phyloP scores from a whole-genome alignment of 1,140 invertebrate genomes.

The Saxidomus purpurata region DNA sequence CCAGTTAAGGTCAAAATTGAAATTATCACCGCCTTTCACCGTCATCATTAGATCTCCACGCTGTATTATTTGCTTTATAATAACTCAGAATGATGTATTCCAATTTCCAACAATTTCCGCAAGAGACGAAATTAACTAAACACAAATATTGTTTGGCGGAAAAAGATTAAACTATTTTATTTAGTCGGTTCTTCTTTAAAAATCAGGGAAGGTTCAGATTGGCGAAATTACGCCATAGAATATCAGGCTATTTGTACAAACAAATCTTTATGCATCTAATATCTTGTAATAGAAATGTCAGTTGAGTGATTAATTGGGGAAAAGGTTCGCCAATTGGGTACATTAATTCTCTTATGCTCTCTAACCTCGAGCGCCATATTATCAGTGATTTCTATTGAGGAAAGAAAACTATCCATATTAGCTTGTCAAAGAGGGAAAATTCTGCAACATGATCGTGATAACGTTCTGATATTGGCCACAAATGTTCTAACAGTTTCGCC shows the following conservation, averaged over 20 bases:
- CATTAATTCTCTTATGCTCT: slow-evolving; percentile 66
- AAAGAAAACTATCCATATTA: slow-evolving; percentile 52
- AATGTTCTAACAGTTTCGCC: neutral
- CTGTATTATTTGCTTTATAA: slow-evolving; percentile 70
- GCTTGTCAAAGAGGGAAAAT: slow-evolving; percentile 45
- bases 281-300: slow-evolving; percentile 69
- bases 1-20: slow-evolving; percentile 64
- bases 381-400: slow-evolving; percentile 60
- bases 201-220: slow-evolving; percentile 62
- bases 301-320: slow-evolving; percentile 65
- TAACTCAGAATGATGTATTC: slow-evolving; percentile 63
- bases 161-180: slow-evolving; percentile 68
- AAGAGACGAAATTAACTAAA: slow-evolving; percentile 64
- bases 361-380: slow-evolving; percentile 59
- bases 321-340: slow-evolving; percentile 68
- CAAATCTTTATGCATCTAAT: slow-evolving; percentile 68
- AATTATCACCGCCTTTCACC: slow-evolving; percentile 65
- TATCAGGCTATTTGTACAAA: slow-evolving; percentile 64
- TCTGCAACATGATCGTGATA: slow-evolving; percentile 38
- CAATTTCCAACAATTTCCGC: slow-evolving; percentile 52
- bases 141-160: slow-evolving; percentile 66
- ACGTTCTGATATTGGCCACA: slow-evolving; percentile 10
- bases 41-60: slow-evolving; percentile 38
- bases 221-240: slow-evolving; percentile 68
- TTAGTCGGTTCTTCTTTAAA: slow-evolving; percentile 65